phyloP scores from a whole-genome alignment of 2,888 invertebrate genomes.

The Philaethria dido region DNA sequence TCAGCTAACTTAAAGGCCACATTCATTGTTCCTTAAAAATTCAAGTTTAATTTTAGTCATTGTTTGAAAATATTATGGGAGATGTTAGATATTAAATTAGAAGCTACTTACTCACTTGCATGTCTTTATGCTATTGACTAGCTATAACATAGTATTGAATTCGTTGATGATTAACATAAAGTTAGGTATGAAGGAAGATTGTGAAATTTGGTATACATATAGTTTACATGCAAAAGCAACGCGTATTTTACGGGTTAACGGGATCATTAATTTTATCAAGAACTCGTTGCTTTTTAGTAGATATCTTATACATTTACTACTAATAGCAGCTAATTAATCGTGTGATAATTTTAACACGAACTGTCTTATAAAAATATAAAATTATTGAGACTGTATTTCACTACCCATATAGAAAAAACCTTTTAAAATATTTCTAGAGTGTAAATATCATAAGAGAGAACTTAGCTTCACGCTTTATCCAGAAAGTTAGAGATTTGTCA shows the following conservation, averaged over 20 bases:
- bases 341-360: too few species aligned
- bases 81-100: background rate
- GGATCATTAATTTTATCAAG: too few species aligned
- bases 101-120: background rate
- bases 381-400: background rate
- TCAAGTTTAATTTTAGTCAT: slow-evolving; percentile 11
- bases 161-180: background rate
- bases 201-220: background rate
- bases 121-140: too few species aligned
- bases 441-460: too few species aligned
- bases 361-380: background rate
- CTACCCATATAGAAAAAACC: background rate
- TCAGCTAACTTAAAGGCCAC: slow-evolving; percentile 44
- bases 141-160: background rate
- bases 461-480: too few species aligned
- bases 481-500: too few species aligned
- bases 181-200: background rate
- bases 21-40: slow-evolving; percentile 34
- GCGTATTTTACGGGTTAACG: too few species aligned
- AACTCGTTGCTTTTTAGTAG: too few species aligned
- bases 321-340: background rate
- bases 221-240: background rate
- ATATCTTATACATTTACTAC: background rate
- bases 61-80: slow-evolving; percentile 1
- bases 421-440: background rate